Base-by-base conservation (phyloP, 2,888 invertebrate species). In the Mamestra brassicae region DNA sequence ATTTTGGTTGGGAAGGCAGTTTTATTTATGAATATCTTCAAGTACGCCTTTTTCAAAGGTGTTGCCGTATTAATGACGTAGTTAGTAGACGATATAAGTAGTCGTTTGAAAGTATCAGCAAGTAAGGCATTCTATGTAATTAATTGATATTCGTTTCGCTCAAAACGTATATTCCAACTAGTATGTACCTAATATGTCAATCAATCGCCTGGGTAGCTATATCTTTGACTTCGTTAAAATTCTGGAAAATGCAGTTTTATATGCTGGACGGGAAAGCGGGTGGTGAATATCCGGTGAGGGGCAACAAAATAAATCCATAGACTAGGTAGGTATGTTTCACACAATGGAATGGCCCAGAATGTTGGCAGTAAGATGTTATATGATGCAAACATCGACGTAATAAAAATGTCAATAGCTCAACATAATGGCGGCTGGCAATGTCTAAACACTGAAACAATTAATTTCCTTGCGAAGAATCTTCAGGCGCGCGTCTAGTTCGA, bases 341-440 rank as follows among this genome's bases (percentile, higher is more conserved):
- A 57, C 13, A 70, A 71, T 17, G 38, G 10, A 15, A 50, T 47
- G n/a, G n/a, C 50, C 62, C n/a, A 26, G 34, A 76, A 65, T 52
- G 55, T 75, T 42, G 45, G 11, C 54, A 57, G 11, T 52, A 52
- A 61, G 6, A 45, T 15, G n/a, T 66, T 55, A 4, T 38, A 63
- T 52, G 54, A 66, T 52, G 10, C 36, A 79, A 62, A 83, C 62
- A 65, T 65, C 52, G 36, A 50, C 54, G 73, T 45, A 11, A 79
- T 79, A 80, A 69, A 78, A 79, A 69, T 79, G 54, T 45, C 68
- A 69, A 83, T 80, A 66, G 47, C 65, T 83, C 42, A 62, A 68
- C 60, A 45, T 58, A 84, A 84, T 80, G 65, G 65, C 54, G 47
- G 61, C 13, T n/a, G 34, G 54, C 52, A 52, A 57, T 54, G 50